Evolutionary conservation across 2,888 invertebrate genomes (phyloP), one percentile per base, ranked within the genome.

Genomic region (Agelastica alni): DNA sequence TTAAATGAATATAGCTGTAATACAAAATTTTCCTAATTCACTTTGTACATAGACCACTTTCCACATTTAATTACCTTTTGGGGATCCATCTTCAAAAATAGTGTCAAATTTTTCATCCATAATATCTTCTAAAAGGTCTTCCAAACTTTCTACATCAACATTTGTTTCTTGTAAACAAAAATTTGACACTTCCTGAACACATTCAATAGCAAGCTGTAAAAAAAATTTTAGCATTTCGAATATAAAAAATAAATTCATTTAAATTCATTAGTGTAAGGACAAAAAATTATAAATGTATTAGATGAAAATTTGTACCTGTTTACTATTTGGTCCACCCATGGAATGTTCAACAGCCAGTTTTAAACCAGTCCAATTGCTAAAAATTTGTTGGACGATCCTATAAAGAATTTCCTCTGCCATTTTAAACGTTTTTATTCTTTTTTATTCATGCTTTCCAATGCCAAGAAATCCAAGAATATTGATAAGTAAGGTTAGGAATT

Each of bases 81-180:
- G 83, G 9, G 88, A 88, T 62, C 82, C 80, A 67, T 88, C 88
- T 75, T 87, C 86, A 69, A 88, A 88, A 3, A 85, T 78, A 18
- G 87, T 88, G 55, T 87, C 82, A 73, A 88, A 88, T 67, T 88
- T 86, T 67, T 87, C 83, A 72, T 88, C 87, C 83, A 88, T 83
- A 18, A 87, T 76, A 62, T 88, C 87, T 66, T 87, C 86, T 16
- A 89, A 69, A 0, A 83, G 79, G 65, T 87, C 86, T 32, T 82
- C 79, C 3, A 88, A 78, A 59, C 85, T 84, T 47, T 83, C 79
- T 41, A 76, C 73, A 26, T 85, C 82, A 3, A 84, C 78, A 56
- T 83, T 79, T 14, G 75, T 71, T 67, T 85, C 83, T 53, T 63
- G 60, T 12, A 84, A 80, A 66, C 86, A 87, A 66, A 82, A 85